Evolutionary conservation across 1,140 invertebrate species (phyloP), one percentile per base, ranked within the genome.

Genomic region (Scylla paramamosain): DNA sequence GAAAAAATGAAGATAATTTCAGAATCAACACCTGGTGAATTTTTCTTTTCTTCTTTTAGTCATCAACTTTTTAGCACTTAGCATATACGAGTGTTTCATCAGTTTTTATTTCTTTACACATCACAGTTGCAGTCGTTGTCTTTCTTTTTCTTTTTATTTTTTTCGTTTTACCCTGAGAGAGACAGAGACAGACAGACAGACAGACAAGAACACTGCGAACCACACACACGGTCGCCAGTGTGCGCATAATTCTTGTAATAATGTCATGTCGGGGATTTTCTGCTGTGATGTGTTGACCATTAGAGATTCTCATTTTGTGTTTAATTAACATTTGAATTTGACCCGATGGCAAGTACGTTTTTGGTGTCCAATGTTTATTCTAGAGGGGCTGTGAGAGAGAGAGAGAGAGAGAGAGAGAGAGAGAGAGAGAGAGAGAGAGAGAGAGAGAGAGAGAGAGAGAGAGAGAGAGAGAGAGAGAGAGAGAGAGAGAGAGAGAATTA

Each of bases 351-450:
- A 45, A 46, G 86, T 46, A 88, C 32, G 31, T 88, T 46, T 46
- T 88, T n/a, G 32, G 86, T 88, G 31, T 10, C 86, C 86, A 88
- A 2, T 46, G 45, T 88, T 88, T 46, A 46, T 45, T 39, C 45
- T 45, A 88, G 45, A 88, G 45, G 45, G n/a, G n/a, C 1, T 29
- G 86, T 32, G 86, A 88, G 86, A 88, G 86, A 88, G 86, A 88
- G 83, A 86, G 83, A 86, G 83, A 86, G 83, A 86, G 83, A 86
- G 83, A 86, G 83, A 86, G 83, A 86, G 83, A 86, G 83, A 86
- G 83, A 86, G 83, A 86, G 83, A 86, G 83, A 86, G 83, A 86
- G 83, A 86, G 83, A 86, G 83, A 86, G 83, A 86, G 83, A 86
- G 83, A 86, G 83, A 86, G 83, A 86, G 83, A 86, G 83, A 86